Evolutionary conservation across 2,888 invertebrate genomes (phyloP).

Genomic region (Melipona bicolor): DNA sequence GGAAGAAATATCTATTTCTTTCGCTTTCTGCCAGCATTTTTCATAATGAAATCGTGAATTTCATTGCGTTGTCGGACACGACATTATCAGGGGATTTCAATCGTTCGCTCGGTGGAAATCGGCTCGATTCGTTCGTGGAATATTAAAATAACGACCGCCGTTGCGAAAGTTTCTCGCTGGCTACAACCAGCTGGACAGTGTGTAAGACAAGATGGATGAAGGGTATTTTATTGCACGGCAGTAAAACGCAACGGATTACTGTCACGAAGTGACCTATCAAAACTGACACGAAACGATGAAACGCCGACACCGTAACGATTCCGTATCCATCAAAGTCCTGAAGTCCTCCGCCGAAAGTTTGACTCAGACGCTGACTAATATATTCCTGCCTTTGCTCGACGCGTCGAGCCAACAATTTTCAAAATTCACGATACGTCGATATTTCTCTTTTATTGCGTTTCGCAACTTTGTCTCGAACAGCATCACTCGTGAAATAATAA

Average conservation of each 20-base stretch:
- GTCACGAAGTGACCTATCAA: slow-evolving; percentile 57
- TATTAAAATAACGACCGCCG: background rate
- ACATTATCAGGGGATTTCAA: background rate
- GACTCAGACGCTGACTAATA: background rate
- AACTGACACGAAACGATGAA: slow-evolving; percentile 42
- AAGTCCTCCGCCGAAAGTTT: background rate
- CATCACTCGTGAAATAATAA: too few relatives aligned
- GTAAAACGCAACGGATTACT: slow-evolving; percentile 61
- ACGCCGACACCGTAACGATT: slow-evolving; percentile 20
- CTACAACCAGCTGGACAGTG: slow-evolving; percentile 3
- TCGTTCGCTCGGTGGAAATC: background rate
- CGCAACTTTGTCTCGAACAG: too few relatives aligned
- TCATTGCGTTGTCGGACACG: background rate
- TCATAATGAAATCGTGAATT: background rate
- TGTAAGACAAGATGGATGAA: slow-evolving; percentile 51
- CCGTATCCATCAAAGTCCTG: slow-evolving; percentile 41
- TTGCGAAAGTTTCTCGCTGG: too few relatives aligned
- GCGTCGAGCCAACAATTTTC: background rate
- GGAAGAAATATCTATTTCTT: background rate
- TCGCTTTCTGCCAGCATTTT: background rate
- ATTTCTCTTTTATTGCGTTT: too few relatives aligned
- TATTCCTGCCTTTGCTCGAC: background rate
- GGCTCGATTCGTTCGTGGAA: background rate
- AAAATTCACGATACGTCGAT: background rate
- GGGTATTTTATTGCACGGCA: slow-evolving; percentile 57